These are phyloP conservation scores for Gnathonemus echidnorhynchus DNA, from an alignment of 2,113 vertebrate genomes.

Conservation along the genomic window DNA sequence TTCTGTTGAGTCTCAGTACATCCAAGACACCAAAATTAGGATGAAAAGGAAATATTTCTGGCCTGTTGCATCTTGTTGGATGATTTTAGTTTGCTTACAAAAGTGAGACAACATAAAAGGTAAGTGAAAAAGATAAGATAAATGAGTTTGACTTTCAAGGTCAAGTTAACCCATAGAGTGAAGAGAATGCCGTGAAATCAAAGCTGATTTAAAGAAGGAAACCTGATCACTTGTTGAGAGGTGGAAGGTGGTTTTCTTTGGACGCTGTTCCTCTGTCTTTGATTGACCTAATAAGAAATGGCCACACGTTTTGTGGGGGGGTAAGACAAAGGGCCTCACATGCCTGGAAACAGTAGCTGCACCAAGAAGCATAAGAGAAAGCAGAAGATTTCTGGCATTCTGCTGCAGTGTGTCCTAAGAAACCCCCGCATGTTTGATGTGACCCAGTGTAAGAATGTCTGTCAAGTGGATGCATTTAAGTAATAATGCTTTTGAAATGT, in stretches of 20 bases:
- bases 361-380: background rate
- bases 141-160: background rate
- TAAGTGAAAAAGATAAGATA: conserved; percentile 3
- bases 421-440: background rate
- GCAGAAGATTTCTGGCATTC: background rate
- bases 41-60: conserved; percentile 9
- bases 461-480: background rate
- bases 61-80: background rate
- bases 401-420: background rate
- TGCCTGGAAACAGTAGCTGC: background rate
- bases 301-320: background rate
- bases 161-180: background rate
- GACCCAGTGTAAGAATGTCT: background rate
- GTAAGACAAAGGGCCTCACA: background rate
- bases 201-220: background rate
- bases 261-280: background rate
- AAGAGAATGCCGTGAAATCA: background rate
- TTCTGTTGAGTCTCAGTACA: background rate
- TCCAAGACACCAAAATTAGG: conserved; percentile 4
- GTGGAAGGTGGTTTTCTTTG: background rate
- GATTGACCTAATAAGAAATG: background rate
- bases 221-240: background rate
- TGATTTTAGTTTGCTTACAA: background rate
- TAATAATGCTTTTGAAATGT: background rate
- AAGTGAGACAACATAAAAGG: background rate